Percentiles rank a stretch among this genome's conserved stretches.
Evolutionary conservation across 2,797 vertebrate species (phyloP).

Genomic region (Malacoraja senta): DNA sequence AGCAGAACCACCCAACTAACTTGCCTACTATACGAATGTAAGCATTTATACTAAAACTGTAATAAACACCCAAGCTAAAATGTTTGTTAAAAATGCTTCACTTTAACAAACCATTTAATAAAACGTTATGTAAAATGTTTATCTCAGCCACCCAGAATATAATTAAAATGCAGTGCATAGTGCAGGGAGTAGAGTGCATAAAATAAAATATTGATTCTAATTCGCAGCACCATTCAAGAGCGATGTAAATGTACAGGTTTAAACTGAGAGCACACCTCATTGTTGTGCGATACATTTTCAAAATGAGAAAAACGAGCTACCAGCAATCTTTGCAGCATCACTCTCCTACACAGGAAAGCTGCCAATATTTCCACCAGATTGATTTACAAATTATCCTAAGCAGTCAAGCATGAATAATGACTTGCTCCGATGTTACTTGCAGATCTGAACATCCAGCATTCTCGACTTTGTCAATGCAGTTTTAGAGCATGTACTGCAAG

Average conservation of each 20-base stretch:
- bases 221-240: neutral
- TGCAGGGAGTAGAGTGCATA: neutral
- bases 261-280: neutral
- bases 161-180: neutral
- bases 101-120: neutral
- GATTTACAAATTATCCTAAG: neutral
- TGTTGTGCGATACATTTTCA: neutral
- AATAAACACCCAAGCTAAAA: neutral
- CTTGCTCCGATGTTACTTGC: neutral
- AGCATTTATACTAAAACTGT: neutral
- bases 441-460: neutral
- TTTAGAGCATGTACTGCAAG: neutral
- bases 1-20: neutral
- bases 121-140: neutral
- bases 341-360: neutral
- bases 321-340: neutral
- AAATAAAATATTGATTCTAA: slow-evolving; percentile 6
- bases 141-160: slow-evolving; percentile 1
- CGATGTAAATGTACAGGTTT: neutral
- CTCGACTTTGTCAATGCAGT: neutral
- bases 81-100: neutral
- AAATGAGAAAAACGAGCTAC: neutral
- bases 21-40: neutral
- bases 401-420: neutral
- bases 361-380: neutral